Evolutionary conservation across 1,140 invertebrate genomes (phyloP), one percentile per base, ranked within the genome.

Genomic region (Papilio machaon): DNA sequence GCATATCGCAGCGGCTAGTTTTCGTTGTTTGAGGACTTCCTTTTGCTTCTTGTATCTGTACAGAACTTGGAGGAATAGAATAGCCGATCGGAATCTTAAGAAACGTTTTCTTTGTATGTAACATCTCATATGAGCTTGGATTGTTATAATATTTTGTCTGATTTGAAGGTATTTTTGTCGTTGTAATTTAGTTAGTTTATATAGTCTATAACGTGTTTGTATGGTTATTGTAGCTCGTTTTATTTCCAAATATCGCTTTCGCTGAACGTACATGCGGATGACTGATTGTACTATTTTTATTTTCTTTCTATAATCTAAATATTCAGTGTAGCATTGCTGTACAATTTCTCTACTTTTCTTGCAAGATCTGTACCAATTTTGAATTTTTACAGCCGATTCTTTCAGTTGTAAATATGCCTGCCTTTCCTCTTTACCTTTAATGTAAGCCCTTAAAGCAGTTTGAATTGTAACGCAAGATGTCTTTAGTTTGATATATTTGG

Each of bases 1-100:
- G 80, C 95, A 95, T 7, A 92, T 92, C 7, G 96, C 96, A 0
- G 96, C 95, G 23, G 85, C 88, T 75, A 93, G 88, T 17, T 88
- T 88, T 54, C 89, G 88, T 79, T 90, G 88, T n/a, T 89, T 84
- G 23, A 83, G 70, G 4, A 84, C 13, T 30, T 86, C 79, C 38
- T 74, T 86, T 54, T 83, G 35, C 80, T 83, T 87, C 82, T 91
- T 93, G 3, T 89, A 81, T 82, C 90, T 91, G 83, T 91, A 95
- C 15, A 82, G 80, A 46, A 85, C 84, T 87, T 95, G 95, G 67
- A 95, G 86, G 0, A 85, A 81, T n/a, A 92, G 64, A 6, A 85
- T 86, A 8, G 91, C 87, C 4, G 83, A 77, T 73, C 84, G 83
- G 8, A 94, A 64, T 74, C 80, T 84, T 6, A 91, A 43, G 78